phyloP scores from a whole-genome alignment of 1,140 invertebrate species.

The Platyscapa corneri region DNA sequence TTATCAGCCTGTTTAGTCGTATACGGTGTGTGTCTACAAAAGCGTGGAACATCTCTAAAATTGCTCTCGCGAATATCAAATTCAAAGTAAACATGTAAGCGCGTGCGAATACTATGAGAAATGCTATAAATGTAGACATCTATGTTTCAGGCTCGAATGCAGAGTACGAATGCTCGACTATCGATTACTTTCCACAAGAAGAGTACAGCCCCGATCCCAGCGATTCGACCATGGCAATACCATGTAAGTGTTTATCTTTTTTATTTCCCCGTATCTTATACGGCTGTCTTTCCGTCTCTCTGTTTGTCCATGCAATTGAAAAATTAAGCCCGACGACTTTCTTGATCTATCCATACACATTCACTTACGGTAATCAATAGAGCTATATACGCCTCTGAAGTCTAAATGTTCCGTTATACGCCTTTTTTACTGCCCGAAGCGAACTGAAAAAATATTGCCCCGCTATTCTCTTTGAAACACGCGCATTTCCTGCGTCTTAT shows the following conservation, averaged over 20 bases:
- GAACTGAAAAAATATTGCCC: not conserved
- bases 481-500: not conserved
- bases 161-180: constrained; percentile 82
- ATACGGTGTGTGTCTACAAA: not conserved
- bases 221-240: constrained; percentile 91
- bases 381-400: not conserved
- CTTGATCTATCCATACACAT: not conserved
- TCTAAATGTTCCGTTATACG: not conserved
- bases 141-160: constrained; percentile 59
- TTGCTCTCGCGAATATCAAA: not conserved
- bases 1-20: not conserved
- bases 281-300: not conserved
- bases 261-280: no score
- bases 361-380: not conserved
- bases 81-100: not conserved
- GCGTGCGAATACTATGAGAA: not conserved
- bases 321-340: constrained; percentile 26
- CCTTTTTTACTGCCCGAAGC: constrained; percentile 5
- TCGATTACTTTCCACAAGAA: constrained; percentile 89
- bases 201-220: constrained; percentile 89
- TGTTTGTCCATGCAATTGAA: constrained; percentile 15
- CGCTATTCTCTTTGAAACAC: not conserved
- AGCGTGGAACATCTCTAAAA: not conserved
- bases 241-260: constrained; percentile 81
- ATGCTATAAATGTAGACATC: not conserved